Evolutionary conservation across 2,113 vertebrate genomes (phyloP).

Genomic region (Pimephales promelas): DNA sequence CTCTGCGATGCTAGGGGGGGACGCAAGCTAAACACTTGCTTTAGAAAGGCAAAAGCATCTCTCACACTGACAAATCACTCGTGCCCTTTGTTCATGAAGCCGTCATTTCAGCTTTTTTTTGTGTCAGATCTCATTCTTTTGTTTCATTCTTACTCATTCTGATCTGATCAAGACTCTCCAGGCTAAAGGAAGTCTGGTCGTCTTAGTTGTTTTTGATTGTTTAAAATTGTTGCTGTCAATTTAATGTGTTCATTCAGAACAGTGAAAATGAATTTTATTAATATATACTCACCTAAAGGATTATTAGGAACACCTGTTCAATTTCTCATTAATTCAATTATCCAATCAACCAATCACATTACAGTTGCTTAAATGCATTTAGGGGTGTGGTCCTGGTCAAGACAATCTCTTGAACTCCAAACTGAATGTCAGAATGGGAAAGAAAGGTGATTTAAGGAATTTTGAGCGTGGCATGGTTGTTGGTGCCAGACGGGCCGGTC

Average conservation of each 20-base stretch:
- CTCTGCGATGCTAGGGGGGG: not conserved
- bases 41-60: not conserved
- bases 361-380: no score
- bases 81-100: slow-evolving; percentile 12
- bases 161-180: not conserved
- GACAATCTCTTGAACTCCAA: no score
- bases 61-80: not conserved
- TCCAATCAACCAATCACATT: no score
- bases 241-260: not conserved
- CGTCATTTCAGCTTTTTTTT: not conserved
- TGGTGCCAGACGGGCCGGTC: no score
- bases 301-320: no score
- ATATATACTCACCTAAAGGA: no score
- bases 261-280: not conserved
- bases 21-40: slow-evolving; percentile 14
- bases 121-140: not conserved
- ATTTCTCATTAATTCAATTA: no score
- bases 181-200: not conserved
- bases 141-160: not conserved
- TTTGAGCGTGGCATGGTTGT: no score
- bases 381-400: no score
- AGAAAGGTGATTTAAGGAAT: no score
- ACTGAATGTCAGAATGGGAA: no score
- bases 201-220: not conserved
- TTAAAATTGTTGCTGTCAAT: not conserved